Evolutionary conservation across 2,888 invertebrate species (phyloP).

Genomic region (Mythimna impura): DNA sequence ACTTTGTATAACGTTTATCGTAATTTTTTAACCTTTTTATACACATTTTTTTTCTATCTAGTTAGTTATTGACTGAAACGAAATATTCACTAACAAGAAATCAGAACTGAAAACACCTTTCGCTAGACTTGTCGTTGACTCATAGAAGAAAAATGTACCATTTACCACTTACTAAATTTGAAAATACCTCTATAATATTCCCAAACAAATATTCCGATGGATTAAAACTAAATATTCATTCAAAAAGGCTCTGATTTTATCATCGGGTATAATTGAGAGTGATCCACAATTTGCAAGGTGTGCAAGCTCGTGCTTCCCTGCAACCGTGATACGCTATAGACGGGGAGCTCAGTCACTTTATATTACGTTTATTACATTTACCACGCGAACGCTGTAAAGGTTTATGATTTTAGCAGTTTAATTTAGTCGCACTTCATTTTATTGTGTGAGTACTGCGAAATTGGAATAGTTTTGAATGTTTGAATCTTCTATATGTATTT

Average conservation of each 20-base stretch:
- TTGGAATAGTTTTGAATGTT: not conserved
- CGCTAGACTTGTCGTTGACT: too few species aligned
- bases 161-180: too few species aligned
- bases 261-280: constrained; percentile 39
- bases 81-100: not conserved
- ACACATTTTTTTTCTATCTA: not conserved
- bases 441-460: not conserved
- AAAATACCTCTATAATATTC: too few species aligned
- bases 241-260: not conserved
- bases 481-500: not conserved
- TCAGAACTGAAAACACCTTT: too few species aligned
- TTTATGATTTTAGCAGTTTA: constrained; percentile 43
- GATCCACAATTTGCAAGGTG: constrained; percentile 72
- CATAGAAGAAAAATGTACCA: too few species aligned
- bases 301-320: constrained; percentile 68
- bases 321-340: constrained; percentile 80
- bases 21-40: too few species aligned
- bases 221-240: constrained; percentile 1
- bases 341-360: constrained; percentile 69
- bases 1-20: too few species aligned
- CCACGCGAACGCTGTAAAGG: constrained; percentile 13
- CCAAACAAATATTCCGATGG: too few species aligned
- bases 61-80: not conserved
- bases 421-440: constrained; percentile 7
- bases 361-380: constrained; percentile 36